phyloP scores from a whole-genome alignment of 1,140 invertebrate species.

The Magallana gigas region DNA sequence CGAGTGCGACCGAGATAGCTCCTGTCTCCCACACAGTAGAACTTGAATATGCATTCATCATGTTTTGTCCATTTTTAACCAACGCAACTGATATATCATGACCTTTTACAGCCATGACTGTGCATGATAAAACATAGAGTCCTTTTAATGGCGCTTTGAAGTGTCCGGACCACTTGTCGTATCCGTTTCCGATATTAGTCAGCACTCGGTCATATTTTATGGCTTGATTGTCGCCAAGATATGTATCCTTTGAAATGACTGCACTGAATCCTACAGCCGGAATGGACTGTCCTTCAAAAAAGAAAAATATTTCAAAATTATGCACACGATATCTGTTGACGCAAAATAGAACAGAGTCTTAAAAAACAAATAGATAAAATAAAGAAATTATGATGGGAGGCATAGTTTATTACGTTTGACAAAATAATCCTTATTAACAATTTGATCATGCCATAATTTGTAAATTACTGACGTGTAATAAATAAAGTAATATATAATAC shows the following conservation, averaged over 20 bases:
- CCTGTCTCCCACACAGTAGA: neutral
- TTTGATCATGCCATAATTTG: too few relatives aligned
- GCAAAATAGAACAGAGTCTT: too few relatives aligned
- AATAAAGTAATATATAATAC: too few relatives aligned
- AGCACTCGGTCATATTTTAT: slow-evolving; percentile 40
- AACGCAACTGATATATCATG: neutral
- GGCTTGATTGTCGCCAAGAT: neutral
- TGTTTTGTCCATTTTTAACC: slow-evolving; percentile 6
- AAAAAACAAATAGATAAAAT: too few relatives aligned
- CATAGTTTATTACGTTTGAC: too few relatives aligned
- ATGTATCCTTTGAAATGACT: neutral
- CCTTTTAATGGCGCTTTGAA: slow-evolving; percentile 43
- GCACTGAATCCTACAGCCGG: neutral
- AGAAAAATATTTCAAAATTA: too few relatives aligned
- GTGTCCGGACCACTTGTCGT: slow-evolving; percentile 24
- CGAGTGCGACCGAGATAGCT: neutral
- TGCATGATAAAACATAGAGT: slow-evolving; percentile 9
- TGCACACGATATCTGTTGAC: too few relatives aligned
- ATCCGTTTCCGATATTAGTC: slow-evolving; percentile 38
- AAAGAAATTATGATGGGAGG: too few relatives aligned
- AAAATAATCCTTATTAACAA: too few relatives aligned
- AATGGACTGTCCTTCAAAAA: neutral
- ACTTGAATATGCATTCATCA: neutral
- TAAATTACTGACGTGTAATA: too few relatives aligned
- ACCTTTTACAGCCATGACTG: neutral